Evolutionary conservation across 1,140 invertebrate genomes (phyloP), one percentile per base, ranked within the genome.

Genomic region (Himalopsyche phryganea): DNA sequence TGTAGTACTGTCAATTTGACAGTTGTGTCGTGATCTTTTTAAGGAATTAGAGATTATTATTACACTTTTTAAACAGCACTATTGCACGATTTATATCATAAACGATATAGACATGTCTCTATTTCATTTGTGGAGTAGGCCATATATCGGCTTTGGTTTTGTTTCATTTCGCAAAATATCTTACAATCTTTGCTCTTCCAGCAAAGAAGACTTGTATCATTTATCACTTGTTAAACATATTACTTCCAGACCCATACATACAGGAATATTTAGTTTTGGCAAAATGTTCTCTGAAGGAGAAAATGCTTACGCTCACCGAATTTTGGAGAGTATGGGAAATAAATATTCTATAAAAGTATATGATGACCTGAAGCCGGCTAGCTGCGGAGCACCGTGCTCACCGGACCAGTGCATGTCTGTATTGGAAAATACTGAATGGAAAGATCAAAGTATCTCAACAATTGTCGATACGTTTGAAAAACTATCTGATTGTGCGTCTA

Each of bases 391-490:
- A 11, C 4, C 41, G 18, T 50, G 63, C 23, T 42, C 36, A 5
- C 3, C 35, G 7, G 40, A 64, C 17, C 28, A 62, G 10, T 53
- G 40, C 23, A 9, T 59, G 1, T 13, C 15, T 19, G 0, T 46
- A 7, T 0, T 66, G 11, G 14, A 65, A n/a, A 19, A 2, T 35
- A 4, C 14, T 14, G 0, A 67, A 49, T 69, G 65, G 67, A 33
- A 17, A 4, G 0, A 18, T 13, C 44, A 60, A 54, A 40, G 51
- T 28, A 0, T 38, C 11, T 1, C 44, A 0, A 33, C 76, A 14
- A 62, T 81, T 6, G 48, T 75, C 0, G 48, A 61, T 0, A 66
- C 68, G 10, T 76, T 82, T 36, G 62, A 67, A 48, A 51, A 20
- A 1, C 45, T 81, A 3, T 63, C 73, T n/a, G 50, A 70, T 40